Base-by-base conservation (phyloP, 2,888 invertebrate genomes). In the Ophioninae sp. region DNA sequence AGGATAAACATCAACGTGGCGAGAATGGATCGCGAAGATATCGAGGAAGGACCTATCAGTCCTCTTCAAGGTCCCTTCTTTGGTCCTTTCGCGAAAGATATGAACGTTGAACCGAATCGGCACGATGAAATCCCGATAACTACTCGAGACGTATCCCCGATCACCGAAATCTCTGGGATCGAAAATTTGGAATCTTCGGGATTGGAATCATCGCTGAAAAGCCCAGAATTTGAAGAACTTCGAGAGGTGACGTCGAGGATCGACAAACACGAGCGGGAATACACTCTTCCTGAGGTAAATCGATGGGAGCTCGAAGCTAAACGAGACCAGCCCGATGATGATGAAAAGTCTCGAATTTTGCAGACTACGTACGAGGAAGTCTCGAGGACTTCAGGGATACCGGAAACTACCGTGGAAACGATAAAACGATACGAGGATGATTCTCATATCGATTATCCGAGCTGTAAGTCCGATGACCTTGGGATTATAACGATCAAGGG, bases 1-100 rank as follows among this genome's bases (percentile, higher is more conserved):
- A 94, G 95, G 87, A 95, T 96, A 20, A 95, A 95, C 81, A 96
- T 96, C 61, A 96, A 95, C 88, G 95, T 95, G 21, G 92, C 95
- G 0, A 94, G 94, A 89, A 95, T 94, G 61, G 94, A 94, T 87
- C 94, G 94, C 76, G 75, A 73, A 5, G 30, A 17, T 13, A 21
- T 6, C 37, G 74, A 62, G 0, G 39, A 56, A 77, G 37, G 13
- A 57, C 3, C 44, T 13, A n/a, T 10, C 5, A 87, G 73, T 79
- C 82, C 88, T 0, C 82, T 79, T 75, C 90, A 89, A 44, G 90
- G 89, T 5, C 89, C 89, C 6, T 90, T 90, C 83, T 90, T 90
- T 23, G 90, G 89, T 0, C 90, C 90, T 0, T 88, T 89, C 21
- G 88, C 90, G 20, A 89, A 87, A 13, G 89, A 90, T 64, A 89